Base-by-base conservation (phyloP, 2,797 vertebrate species). In the Dendrocincla tyrannina region DNA sequence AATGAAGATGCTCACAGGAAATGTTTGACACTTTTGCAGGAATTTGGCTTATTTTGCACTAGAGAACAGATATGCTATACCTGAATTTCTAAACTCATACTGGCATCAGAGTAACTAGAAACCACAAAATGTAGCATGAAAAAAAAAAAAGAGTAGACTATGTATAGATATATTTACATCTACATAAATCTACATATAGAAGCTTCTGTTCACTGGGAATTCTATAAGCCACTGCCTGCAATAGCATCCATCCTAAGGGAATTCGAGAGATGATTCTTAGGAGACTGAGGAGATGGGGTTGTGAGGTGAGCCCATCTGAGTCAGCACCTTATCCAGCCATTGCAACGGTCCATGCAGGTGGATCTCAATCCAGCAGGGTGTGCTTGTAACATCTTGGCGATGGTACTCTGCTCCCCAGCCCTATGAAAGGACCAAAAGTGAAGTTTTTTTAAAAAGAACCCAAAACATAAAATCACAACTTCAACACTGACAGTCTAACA, bases 401-500 rank as follows among this genome's bases (percentile, higher is more conserved):
- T 99, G 99, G 95, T 99, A 99, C 90, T 99, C 99, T 0, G 99
- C 99, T 89, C 99, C 99, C 99, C 99, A 99, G 27, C 99, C 99
- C 99, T 99, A 94, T 33, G 98, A 95, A 97, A 93, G 42, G 30
- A 90, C 58, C 41, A 92, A 94, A 89, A 35, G 46, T 91, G 23
- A 92, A 25, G 3, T 5, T 74, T 59, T 63, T 63, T 19, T 5
- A 12, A 30, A 52, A 18, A 30, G 30, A 30, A 11, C 16, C 4
- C n/a, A 78, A 39, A 69, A 63, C 8, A 58, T 85, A 33, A 85
- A 79, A 90, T 82, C 47, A 83, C 33, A 96, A 50, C 28, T 63
- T 17, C 25, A 72, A 17, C 13, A n/a, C 73, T 76, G 19, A 66
- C 30, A 60, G 13, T 63, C 24, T 80, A 84, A 66, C 16, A 82